Conservation (phyloP, 2,797 vertebrate species). For the Perdix hodgsoniae region DNA sequence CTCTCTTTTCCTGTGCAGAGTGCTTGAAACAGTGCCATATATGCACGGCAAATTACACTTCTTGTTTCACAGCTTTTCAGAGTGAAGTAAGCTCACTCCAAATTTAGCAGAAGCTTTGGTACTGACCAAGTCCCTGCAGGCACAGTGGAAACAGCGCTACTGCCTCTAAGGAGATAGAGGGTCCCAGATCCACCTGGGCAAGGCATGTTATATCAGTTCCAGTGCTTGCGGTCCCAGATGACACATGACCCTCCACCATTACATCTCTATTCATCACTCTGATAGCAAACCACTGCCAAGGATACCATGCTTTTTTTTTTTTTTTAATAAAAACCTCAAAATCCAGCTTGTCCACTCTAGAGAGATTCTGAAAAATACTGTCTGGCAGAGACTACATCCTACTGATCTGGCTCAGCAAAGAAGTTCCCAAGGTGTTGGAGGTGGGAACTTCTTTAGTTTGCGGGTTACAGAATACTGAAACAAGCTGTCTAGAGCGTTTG, state of each 20-base stretch:
- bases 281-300: not conserved
- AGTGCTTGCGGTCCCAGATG: not conserved
- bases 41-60: not conserved
- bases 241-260: accelerated
- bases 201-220: accelerated
- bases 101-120: not conserved
- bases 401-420: not conserved
- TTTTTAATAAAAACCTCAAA: too few species aligned
- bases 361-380: not conserved
- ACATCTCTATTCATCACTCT: not conserved
- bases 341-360: not conserved
- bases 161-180: not conserved
- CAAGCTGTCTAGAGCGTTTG: not conserved
- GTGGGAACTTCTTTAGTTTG: not conserved
- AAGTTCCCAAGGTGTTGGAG: not conserved
- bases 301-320: accelerated
- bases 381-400: not conserved
- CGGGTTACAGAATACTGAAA: not conserved
- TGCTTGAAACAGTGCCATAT: not conserved
- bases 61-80: not conserved
- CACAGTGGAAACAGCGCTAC: not conserved
- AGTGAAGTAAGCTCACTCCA: not conserved
- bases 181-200: not conserved
- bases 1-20: not conserved
- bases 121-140: not conserved